These are phyloP conservation scores for Thermophis baileyi DNA, from an alignment of 2,113 vertebrate genomes.

Conservation along the genomic window DNA sequence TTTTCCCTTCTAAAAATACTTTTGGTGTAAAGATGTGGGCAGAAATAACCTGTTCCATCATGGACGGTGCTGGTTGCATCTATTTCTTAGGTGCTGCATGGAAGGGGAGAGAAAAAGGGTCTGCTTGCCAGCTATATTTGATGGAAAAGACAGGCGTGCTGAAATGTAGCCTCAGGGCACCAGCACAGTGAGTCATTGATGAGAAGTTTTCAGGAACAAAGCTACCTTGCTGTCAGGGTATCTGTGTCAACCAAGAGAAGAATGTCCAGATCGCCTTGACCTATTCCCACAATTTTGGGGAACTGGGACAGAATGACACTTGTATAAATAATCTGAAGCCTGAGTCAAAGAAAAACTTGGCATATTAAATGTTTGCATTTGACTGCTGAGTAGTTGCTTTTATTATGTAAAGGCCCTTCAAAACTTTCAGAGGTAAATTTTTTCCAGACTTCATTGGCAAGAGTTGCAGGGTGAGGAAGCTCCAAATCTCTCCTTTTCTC, in stretches of 20 bases:
- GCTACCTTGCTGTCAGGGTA: conserved; percentile 2
- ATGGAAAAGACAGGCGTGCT: neutral
- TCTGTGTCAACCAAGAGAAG: conserved; percentile 7
- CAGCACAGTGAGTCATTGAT: neutral
- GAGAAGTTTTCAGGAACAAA: conserved; percentile 17
- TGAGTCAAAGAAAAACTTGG: conserved; percentile 12
- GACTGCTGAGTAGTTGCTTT: neutral
- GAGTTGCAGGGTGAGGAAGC: no score
- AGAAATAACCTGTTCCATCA: conserved; percentile 12
- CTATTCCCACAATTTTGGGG: conserved; percentile 8
- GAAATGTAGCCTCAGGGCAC: neutral
- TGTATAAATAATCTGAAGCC: neutral
- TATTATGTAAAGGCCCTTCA: neutral
- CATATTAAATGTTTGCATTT: conserved; percentile 1
- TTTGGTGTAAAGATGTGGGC: neutral
- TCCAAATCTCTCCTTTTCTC: neutral
- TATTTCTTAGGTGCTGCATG: neutral
- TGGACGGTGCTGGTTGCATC: neutral
- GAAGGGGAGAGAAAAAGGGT: neutral
- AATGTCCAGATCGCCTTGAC: conserved; percentile 9
- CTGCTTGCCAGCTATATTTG: neutral
- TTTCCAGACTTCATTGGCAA: neutral
- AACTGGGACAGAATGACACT: conserved; percentile 1
- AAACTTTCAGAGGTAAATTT: neutral
- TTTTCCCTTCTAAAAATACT: neutral